Evolutionary conservation across 2,888 invertebrate genomes (phyloP).

Genomic region (Drosophila siamana): DNA sequence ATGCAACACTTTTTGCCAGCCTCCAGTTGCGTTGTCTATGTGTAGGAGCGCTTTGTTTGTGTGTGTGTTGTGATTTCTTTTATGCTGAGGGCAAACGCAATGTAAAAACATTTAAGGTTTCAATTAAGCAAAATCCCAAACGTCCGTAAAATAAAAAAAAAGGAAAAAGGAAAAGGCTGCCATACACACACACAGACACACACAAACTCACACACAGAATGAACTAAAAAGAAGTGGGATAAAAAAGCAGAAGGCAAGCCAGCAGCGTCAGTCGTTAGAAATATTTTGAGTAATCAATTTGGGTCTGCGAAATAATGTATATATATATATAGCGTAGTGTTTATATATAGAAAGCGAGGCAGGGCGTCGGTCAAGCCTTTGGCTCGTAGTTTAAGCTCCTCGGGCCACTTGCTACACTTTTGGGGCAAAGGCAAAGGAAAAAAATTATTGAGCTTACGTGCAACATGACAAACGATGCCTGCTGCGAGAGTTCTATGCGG

Average conservation of each 20-base stretch:
- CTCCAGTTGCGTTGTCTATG: conserved; percentile 14
- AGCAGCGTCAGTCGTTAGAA: conserved; percentile 37
- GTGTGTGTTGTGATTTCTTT: conserved; percentile 38
- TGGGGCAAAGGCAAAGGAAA: conserved; percentile 13
- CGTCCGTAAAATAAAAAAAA: conserved; percentile 37
- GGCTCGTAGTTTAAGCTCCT: conserved; percentile 39
- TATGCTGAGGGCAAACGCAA: conserved; percentile 48
- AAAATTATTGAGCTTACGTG: conserved; percentile 66
- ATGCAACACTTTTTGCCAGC: conserved; percentile 37
- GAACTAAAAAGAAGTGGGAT: conserved; percentile 16
- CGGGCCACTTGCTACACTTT: conserved; percentile 22
- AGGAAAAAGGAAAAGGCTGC: conserved; percentile 33
- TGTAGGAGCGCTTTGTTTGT: conserved; percentile 16
- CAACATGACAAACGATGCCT: conserved; percentile 73
- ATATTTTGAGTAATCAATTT: conserved; percentile 75
- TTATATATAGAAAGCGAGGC: conserved; percentile 23
- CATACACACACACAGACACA: conserved; percentile 17
- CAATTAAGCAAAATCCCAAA: conserved; percentile 74
- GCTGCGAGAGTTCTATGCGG: conserved; percentile 25
- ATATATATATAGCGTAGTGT: conserved; percentile 2
- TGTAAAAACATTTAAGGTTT: conserved; percentile 79
- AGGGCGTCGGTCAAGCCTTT: conserved; percentile 44
- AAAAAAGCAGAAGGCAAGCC: conserved; percentile 4
- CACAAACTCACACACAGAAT: conserved; percentile 9
- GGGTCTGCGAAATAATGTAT: conserved; percentile 40